A percentile compares a stretch with the other conserved stretches of the same genome.
These are phyloP conservation scores for Seriola dumerili DNA, from an alignment of 2,113 vertebrate species.

Conservation along the genomic window DNA sequence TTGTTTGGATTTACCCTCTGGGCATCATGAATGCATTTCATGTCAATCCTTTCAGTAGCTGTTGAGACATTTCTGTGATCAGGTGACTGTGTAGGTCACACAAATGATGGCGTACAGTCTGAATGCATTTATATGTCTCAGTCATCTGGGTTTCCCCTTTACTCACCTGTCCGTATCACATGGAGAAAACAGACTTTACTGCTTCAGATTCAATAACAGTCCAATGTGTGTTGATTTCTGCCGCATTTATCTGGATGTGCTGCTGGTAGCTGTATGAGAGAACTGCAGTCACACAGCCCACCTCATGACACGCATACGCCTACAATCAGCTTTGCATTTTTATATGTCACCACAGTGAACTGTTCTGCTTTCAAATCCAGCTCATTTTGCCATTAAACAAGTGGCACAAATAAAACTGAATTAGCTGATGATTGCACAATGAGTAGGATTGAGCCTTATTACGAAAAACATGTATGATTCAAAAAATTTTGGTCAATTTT, in stretches of 20 bases:
- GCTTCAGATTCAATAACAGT: neutral
- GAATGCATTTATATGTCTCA: too few species aligned
- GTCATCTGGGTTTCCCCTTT: neutral
- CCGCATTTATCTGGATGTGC: neutral
- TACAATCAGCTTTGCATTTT: constrained; percentile 18
- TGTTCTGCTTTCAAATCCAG: neutral
- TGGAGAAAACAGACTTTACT: neutral
- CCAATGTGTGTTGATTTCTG: neutral
- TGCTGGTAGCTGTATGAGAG: neutral
- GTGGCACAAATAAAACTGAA: neutral
- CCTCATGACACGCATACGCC: neutral
- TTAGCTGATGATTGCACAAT: neutral
- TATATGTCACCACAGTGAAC: neutral
- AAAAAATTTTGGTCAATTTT: neutral
- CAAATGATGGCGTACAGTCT: neutral
- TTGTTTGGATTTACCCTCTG: too few species aligned
- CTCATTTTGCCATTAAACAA: neutral
- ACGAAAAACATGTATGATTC: neutral
- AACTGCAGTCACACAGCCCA: neutral
- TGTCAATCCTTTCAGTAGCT: too few species aligned
- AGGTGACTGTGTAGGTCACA: neutral
- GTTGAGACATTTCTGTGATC: neutral
- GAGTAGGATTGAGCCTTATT: neutral
- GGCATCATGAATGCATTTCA: too few species aligned
- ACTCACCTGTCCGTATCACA: neutral